Evolutionary conservation across 2,888 invertebrate species (phyloP).

Genomic region (Patella pellucida): DNA sequence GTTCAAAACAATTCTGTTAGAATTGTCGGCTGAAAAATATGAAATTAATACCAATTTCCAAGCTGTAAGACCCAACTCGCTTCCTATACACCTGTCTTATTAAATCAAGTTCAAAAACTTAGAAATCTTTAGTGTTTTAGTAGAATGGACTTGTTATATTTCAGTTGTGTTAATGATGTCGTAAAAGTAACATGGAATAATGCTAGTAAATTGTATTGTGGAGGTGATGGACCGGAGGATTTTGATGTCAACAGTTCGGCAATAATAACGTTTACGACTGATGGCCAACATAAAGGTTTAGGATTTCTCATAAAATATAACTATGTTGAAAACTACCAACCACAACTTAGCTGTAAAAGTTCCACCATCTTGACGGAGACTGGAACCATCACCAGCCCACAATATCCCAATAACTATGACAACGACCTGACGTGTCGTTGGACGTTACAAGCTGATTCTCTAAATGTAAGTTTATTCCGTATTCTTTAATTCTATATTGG

Average conservation of each 20-base stretch:
- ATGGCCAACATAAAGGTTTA: background rate
- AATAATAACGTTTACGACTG: background rate
- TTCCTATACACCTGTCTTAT: too few species aligned
- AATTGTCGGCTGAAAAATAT: too few species aligned
- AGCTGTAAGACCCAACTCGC: too few species aligned
- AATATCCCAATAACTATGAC: slow-evolving; percentile 42
- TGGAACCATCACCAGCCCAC: slow-evolving; percentile 41
- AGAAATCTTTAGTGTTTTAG: too few species aligned
- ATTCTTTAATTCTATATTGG: too few species aligned
- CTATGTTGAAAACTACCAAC: background rate
- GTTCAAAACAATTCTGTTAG: too few species aligned
- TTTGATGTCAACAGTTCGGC: background rate
- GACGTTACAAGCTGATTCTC: slow-evolving; percentile 35
- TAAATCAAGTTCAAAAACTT: background rate
- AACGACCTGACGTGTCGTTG: slow-evolving; percentile 39
- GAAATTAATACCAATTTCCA: too few species aligned
- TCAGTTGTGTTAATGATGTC: background rate
- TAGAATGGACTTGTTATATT: background rate
- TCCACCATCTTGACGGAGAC: background rate
- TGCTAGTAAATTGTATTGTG: background rate
- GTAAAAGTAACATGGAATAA: background rate
- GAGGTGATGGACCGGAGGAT: background rate
- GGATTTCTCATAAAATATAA: background rate
- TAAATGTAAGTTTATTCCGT: too few species aligned
- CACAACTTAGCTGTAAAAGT: background rate